phyloP scores from a whole-genome alignment of 2,113 vertebrate genomes.

The Tamias sibiricus region DNA sequence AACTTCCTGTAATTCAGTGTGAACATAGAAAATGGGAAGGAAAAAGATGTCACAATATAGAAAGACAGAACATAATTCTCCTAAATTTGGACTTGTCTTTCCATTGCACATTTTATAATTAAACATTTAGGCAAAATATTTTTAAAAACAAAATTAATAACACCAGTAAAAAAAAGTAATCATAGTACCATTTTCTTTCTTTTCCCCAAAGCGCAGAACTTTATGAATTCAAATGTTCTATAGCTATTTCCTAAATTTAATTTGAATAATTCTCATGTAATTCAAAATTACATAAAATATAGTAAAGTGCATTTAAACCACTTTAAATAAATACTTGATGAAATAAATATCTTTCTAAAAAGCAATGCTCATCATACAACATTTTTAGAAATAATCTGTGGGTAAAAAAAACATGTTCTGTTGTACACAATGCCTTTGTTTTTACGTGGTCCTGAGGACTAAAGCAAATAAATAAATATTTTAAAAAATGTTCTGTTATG shows the following conservation, averaged over 20 bases:
- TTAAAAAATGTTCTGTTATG: not conserved
- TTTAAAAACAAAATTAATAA: not conserved
- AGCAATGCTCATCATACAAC: no score
- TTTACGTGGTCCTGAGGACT: no score
- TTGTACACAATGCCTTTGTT: no score
- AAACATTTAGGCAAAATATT: not conserved
- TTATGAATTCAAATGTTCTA: not conserved
- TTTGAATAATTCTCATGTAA: slow-evolving; percentile 50
- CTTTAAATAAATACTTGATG: not conserved
- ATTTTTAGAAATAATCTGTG: no score
- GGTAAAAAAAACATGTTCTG: no score
- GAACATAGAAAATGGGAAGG: not conserved
- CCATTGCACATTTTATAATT: slow-evolving; percentile 2
- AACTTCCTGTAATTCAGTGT: not conserved
- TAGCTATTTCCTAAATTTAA: slow-evolving; percentile 49
- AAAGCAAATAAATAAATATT: no score
- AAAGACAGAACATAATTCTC: not conserved
- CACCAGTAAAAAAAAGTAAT: not conserved
- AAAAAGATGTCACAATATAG: not conserved
- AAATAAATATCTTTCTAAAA: slow-evolving; percentile 12
- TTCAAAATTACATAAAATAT: not conserved
- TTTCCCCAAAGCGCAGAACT: not conserved
- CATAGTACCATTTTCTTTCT: not conserved
- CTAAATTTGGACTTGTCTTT: not conserved
- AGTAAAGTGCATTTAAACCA: not conserved